Evolutionary conservation across 2,113 vertebrate genomes (phyloP).

Genomic region (Corythoichthys haematopterus): DNA sequence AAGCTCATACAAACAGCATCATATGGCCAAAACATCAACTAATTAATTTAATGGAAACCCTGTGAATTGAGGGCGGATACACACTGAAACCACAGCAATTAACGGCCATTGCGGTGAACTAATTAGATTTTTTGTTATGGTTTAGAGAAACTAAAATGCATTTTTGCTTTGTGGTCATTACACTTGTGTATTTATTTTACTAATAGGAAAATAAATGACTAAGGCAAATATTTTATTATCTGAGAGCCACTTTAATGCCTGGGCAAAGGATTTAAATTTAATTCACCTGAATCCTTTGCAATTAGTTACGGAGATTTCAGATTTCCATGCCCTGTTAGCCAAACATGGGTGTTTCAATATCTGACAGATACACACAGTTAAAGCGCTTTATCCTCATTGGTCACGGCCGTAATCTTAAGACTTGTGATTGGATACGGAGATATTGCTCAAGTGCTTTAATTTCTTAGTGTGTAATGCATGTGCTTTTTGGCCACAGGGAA

Average conservation of each 20-base stretch:
- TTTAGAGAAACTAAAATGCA: neutral
- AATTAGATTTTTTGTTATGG: conserved; percentile 25
- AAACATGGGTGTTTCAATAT: conserved; percentile 49
- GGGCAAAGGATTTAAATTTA: conserved; percentile 32
- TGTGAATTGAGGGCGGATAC: conserved; percentile 14
- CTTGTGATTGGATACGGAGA: conserved; percentile 62
- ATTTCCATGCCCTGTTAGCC: conserved; percentile 48
- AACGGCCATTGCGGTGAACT: conserved; percentile 19
- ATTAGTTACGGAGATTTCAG: conserved; percentile 48
- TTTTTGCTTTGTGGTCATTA: conserved; percentile 1
- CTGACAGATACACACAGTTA: conserved; percentile 55
- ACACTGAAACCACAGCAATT: conserved; percentile 18
- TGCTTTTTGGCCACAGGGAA: conserved; percentile 27
- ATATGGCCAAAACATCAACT: conserved; percentile 29
- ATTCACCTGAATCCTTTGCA: conserved; percentile 53
- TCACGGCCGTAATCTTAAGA: conserved; percentile 60
- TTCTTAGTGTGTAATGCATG: conserved; percentile 44
- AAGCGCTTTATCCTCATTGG: conserved; percentile 61
- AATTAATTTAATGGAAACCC: conserved; percentile 31
- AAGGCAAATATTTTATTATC: conserved; percentile 31
- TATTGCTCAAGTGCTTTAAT: conserved; percentile 60
- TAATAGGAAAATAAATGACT: conserved; percentile 19
- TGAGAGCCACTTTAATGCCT: conserved; percentile 23
- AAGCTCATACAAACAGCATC: conserved; percentile 16
- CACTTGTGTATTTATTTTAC: conserved; percentile 4